phyloP scores from a whole-genome alignment of 2,888 invertebrate species.

The Griposia aprilina region DNA sequence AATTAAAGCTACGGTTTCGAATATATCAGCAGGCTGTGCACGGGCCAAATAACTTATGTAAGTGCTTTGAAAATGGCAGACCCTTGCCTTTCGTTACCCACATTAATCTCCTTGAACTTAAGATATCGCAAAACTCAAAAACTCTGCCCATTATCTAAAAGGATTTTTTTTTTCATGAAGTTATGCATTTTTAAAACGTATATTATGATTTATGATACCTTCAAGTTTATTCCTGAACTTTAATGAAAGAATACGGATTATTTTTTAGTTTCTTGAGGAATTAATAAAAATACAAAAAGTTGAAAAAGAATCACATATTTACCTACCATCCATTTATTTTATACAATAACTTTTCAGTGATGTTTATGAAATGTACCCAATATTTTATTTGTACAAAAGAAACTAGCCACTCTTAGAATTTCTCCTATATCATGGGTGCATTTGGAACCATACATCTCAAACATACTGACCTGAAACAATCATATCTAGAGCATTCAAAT shows the following conservation, averaged over 20 bases:
- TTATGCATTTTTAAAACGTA: neutral
- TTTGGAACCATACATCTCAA: constrained; percentile 2
- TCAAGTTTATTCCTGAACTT: neutral
- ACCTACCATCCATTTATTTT: neutral
- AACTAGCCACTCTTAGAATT: neutral
- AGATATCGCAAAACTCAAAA: constrained; percentile 30
- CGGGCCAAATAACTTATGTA: constrained; percentile 50
- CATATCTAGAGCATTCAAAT: neutral
- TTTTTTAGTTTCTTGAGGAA: neutral
- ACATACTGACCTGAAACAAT: neutral
- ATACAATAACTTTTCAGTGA: neutral
- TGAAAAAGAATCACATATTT: neutral
- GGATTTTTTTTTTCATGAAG: constrained; percentile 12
- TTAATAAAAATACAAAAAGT: neutral
- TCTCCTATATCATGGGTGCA: neutral
- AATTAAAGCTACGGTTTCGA: constrained; percentile 42
- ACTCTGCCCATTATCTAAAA: constrained; percentile 32
- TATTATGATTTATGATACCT: too few species aligned
- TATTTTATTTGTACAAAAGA: neutral
- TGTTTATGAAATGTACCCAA: too few species aligned
- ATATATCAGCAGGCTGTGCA: constrained; percentile 44
- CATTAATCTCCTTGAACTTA: constrained; percentile 41
- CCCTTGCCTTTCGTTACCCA: constrained; percentile 26
- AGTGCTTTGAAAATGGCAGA: constrained; percentile 26
- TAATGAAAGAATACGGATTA: neutral